A percentile compares a stretch with the other conserved stretches of the same genome.
phyloP scores from a whole-genome alignment of 1,140 invertebrate species.

The Galendromus occidentalis region DNA sequence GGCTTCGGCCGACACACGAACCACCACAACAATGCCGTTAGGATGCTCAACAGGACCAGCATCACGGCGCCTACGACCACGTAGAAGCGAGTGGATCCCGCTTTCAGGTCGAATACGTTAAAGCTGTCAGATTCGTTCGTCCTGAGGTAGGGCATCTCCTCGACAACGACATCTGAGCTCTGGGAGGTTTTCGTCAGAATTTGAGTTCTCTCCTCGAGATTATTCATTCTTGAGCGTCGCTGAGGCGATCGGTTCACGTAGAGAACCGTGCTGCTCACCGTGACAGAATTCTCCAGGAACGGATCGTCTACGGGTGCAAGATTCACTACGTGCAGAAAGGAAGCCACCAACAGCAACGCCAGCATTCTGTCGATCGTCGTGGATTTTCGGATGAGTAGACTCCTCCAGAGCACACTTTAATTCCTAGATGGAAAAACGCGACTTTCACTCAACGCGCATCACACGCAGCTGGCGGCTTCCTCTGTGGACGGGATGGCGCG shows the following conservation, averaged over 20 bases:
- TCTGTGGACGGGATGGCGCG: no score
- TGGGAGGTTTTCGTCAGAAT: not conserved
- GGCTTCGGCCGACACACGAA: not conserved
- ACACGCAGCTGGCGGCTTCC: no score
- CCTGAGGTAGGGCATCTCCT: not conserved
- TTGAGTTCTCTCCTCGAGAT: not conserved
- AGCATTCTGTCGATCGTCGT: no score
- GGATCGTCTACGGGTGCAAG: no score
- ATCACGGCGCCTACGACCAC: not conserved
- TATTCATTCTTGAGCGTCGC: not conserved
- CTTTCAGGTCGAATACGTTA: not conserved
- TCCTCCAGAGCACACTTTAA: no score
- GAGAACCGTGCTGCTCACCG: not conserved
- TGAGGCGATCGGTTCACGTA: slow-evolving; percentile 2
- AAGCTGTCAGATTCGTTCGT: not conserved
- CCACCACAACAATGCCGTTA: not conserved
- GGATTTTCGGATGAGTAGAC: no score
- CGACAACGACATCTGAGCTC: not conserved
- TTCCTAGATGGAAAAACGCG: no score
- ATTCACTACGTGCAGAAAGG: no score
- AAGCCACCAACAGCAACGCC: no score
- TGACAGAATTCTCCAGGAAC: no score
- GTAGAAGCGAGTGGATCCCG: not conserved
- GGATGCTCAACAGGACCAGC: not conserved
- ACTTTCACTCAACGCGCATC: no score